A percentile compares a stretch with the other conserved stretches of the same genome.
These are phyloP conservation scores for Chrysoperla carnea DNA, from an alignment of 1,140 invertebrate genomes.

Conservation along the genomic window DNA sequence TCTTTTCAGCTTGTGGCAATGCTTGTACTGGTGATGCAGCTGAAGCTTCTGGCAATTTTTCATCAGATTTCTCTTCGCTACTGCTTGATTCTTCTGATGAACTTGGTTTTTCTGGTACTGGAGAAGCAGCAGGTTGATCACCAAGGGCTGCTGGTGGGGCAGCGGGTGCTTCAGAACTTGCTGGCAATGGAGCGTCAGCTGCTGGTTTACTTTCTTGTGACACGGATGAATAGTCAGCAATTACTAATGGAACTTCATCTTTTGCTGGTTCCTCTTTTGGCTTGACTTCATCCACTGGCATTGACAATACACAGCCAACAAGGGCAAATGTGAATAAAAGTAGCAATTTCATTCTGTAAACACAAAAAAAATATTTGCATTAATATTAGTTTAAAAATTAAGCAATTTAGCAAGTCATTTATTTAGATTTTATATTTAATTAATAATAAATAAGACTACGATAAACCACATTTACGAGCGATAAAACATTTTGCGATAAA, in stretches of 20 bases:
- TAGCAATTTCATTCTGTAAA: slow-evolving; percentile 24
- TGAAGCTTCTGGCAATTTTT: slow-evolving; percentile 1
- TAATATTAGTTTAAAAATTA: not conserved
- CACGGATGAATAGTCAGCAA: slow-evolving; percentile 22
- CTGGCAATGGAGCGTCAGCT: slow-evolving; percentile 3
- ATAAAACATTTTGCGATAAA: too few relatives aligned
- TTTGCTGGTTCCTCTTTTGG: slow-evolving; percentile 14
- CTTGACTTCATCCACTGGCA: slow-evolving; percentile 15
- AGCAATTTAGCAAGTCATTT: too few relatives aligned
- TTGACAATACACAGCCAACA: slow-evolving; percentile 16
- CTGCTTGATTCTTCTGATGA: slow-evolving; percentile 9
- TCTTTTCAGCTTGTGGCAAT: too few relatives aligned
- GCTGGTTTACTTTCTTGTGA: slow-evolving; percentile 7
- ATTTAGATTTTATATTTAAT: too few relatives aligned
- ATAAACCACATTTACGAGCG: too few relatives aligned
- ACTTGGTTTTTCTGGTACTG: too few relatives aligned
- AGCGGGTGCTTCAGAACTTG: slow-evolving; percentile 2
- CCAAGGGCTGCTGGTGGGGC: slow-evolving; percentile 1
- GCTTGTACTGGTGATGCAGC: too few relatives aligned
- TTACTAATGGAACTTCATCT: slow-evolving; percentile 16
- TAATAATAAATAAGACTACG: too few relatives aligned
- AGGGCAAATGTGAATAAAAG: slow-evolving; percentile 13
- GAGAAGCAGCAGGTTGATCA: slow-evolving; percentile 2
- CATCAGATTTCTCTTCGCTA: slow-evolving; percentile 4
- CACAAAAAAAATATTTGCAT: slow-evolving; percentile 4